Percentiles rank a stretch among this genome's conserved stretches.
These are phyloP conservation scores for Xenopus laevis DNA, from an alignment of 2,113 vertebrate genomes.

Conservation along the genomic window DNA sequence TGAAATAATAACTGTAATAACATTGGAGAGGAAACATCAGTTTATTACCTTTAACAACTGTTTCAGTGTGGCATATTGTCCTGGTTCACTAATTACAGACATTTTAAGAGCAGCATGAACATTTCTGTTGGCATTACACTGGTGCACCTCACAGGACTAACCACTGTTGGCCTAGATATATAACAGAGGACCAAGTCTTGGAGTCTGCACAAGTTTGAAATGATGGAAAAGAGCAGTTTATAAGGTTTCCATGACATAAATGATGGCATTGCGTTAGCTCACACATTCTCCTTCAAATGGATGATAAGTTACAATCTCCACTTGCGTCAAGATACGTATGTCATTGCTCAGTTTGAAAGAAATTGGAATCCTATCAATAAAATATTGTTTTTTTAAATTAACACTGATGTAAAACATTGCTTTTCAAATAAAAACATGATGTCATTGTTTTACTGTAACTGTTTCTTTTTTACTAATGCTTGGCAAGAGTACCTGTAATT, in stretches of 20 bases:
- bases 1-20: too few relatives aligned
- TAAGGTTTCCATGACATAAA: background rate
- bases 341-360: too few relatives aligned
- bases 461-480: background rate
- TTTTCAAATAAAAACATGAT: constrained; percentile 1
- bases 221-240: background rate
- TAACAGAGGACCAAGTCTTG: background rate
- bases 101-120: too few relatives aligned
- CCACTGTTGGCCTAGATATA: background rate
- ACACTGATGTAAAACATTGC: background rate
- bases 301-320: too few relatives aligned
- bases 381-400: background rate
- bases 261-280: background rate
- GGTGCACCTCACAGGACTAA: background rate
- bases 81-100: too few relatives aligned
- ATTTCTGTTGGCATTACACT: too few relatives aligned
- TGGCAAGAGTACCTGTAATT: background rate
- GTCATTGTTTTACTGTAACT: background rate
- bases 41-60: too few relatives aligned
- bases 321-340: too few relatives aligned
- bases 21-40: too few relatives aligned
- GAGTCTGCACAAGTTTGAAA: background rate
- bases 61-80: too few relatives aligned
- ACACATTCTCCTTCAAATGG: background rate
- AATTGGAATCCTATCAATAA: too few relatives aligned